Evolutionary conservation across 2,113 vertebrate species (phyloP).

Genomic region (Petaurus breviceps): DNA sequence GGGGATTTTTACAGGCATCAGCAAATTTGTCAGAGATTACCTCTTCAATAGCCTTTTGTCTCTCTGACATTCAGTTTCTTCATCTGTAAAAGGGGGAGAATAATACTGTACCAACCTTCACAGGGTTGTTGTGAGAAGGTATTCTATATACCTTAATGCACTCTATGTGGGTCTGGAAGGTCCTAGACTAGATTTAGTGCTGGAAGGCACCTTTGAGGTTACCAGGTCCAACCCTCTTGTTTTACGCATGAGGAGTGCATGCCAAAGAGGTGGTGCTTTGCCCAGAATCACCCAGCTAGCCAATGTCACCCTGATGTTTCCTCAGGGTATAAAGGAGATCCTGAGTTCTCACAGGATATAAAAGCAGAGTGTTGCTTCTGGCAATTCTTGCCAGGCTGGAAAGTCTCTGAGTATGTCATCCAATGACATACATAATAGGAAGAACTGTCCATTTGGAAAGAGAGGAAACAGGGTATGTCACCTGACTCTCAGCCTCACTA

Average conservation of each 20-base stretch:
- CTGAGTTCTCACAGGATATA: not conserved
- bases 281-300: not conserved
- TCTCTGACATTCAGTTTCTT: not conserved
- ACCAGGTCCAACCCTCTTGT: not conserved
- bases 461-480: not conserved
- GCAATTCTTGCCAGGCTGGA: not conserved
- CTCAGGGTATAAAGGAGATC: not conserved
- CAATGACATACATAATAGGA: not conserved
- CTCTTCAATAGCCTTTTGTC: not conserved
- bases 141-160: not conserved
- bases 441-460: not conserved
- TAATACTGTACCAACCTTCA: not conserved
- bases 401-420: not conserved
- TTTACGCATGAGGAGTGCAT: not conserved
- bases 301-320: not conserved
- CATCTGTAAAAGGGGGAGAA: not conserved
- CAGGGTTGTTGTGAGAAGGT: not conserved
- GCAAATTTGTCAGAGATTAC: constrained; percentile 11
- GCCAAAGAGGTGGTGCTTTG: not conserved
- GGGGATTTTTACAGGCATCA: constrained; percentile 12
- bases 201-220: not conserved
- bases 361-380: not conserved
- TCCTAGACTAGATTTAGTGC: not conserved
- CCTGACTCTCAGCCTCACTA: not conserved
- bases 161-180: not conserved